phyloP scores from a whole-genome alignment of 2,888 invertebrate species.

The Eumerus sabulonum region DNA sequence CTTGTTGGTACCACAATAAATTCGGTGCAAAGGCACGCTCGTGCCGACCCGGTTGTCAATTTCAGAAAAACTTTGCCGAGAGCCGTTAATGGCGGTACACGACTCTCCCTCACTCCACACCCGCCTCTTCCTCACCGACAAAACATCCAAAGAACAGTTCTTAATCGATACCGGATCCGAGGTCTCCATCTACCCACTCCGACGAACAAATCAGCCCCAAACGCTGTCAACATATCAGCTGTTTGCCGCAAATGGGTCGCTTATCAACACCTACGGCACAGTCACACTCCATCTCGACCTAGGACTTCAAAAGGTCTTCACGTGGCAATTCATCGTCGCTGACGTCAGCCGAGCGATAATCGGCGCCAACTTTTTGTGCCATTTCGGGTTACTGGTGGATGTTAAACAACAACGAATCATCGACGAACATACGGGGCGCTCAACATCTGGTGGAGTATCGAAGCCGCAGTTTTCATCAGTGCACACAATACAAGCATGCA shows the following conservation, averaged over 20 bases:
- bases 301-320: constrained; percentile 11
- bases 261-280: no score
- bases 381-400: constrained; percentile 15
- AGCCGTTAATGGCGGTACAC: constrained; percentile 29
- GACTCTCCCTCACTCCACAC: constrained; percentile 1
- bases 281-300: constrained; percentile 15
- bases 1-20: no score
- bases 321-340: constrained; percentile 33
- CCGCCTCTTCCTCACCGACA: constrained; percentile 20
- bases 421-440: constrained; percentile 4
- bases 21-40: constrained; percentile 6
- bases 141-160: no score
- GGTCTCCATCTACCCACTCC: constrained; percentile 47
- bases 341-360: constrained; percentile 23
- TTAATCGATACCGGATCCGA: constrained; percentile 43
- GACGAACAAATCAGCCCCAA: constrained; percentile 8
- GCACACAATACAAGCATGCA: constrained; percentile 3
- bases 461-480: constrained; percentile 23
- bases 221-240: no score
- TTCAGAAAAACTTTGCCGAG: constrained; percentile 14
- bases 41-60: constrained; percentile 17
- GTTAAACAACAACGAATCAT: constrained; percentile 28
- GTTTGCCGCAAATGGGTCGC: constrained; percentile 38
- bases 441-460: constrained; percentile 4
- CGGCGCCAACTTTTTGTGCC: constrained; percentile 20